Evolutionary conservation across 1,140 invertebrate species (phyloP).

Genomic region (Teleogryllus occipitalis): DNA sequence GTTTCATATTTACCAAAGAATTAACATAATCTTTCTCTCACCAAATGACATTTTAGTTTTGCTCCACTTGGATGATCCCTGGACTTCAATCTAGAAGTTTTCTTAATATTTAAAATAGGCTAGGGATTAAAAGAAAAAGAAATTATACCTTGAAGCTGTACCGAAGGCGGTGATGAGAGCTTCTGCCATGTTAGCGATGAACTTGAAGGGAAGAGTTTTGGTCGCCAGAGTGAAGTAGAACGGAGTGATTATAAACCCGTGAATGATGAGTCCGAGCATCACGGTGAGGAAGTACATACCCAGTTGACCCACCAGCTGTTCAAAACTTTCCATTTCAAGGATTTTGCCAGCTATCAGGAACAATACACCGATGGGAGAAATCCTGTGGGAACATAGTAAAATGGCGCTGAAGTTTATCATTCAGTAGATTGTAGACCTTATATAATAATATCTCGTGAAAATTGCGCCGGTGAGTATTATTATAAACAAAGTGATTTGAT

Average conservation of each 20-base stretch:
- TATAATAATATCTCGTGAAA: neutral
- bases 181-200: conserved; percentile 75
- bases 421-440: neutral
- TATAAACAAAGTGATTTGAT: neutral
- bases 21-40: neutral
- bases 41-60: neutral
- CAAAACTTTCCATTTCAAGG: conserved; percentile 76
- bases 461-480: too few relatives aligned
- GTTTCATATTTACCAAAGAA: neutral
- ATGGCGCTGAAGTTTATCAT: neutral
- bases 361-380: conserved; percentile 84
- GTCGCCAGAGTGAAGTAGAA: conserved; percentile 72
- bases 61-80: too few relatives aligned
- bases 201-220: conserved; percentile 68
- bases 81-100: too few relatives aligned
- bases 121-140: neutral
- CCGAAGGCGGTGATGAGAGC: conserved; percentile 86
- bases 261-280: conserved; percentile 75
- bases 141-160: conserved; percentile 74
- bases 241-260: conserved; percentile 82
- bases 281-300: conserved; percentile 90
- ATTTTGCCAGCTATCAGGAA: conserved; percentile 87
- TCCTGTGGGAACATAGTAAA: conserved; percentile 45
- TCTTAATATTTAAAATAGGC: too few relatives aligned
- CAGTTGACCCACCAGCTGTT: conserved; percentile 70